phyloP scores from a whole-genome alignment of 2,113 vertebrate species.

The zebrafish (Danio rerio) region DNA sequence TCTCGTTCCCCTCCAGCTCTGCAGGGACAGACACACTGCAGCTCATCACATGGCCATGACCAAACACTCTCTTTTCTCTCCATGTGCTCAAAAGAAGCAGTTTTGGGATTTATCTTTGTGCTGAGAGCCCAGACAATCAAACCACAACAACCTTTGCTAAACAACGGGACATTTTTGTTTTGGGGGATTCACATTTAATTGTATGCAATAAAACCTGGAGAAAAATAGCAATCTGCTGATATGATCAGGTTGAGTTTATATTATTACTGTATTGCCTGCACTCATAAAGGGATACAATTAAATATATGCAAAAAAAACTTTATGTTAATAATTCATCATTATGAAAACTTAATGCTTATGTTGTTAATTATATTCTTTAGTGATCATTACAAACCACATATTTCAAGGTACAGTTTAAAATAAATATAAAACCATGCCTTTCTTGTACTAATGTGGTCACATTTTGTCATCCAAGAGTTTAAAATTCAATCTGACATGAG shows the following conservation, averaged over 20 bases:
- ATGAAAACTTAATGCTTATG: no score
- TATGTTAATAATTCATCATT: background rate
- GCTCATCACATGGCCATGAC: slow-evolving; percentile 66
- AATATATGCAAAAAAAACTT: background rate
- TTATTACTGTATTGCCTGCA: background rate
- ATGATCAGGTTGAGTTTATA: background rate
- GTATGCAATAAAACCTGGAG: background rate
- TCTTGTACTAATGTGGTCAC: no score
- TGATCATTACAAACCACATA: no score
- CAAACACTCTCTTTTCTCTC: slow-evolving; percentile 12
- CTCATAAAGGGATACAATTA: background rate
- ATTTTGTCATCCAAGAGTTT: no score
- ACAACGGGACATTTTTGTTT: background rate
- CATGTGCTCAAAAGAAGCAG: slow-evolving; percentile 19
- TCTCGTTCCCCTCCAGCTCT: slow-evolving; percentile 72
- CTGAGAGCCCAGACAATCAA: background rate
- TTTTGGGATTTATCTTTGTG: background rate
- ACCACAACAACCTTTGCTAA: background rate
- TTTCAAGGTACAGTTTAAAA: no score
- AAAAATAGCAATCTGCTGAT: background rate
- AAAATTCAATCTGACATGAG: no score
- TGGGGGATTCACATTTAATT: background rate
- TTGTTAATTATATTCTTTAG: no score
- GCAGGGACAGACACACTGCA: slow-evolving; percentile 73
- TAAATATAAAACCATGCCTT: no score